These are phyloP conservation scores for Merodon equestris DNA, from an alignment of 2,888 invertebrate species.

Conservation along the genomic window DNA sequence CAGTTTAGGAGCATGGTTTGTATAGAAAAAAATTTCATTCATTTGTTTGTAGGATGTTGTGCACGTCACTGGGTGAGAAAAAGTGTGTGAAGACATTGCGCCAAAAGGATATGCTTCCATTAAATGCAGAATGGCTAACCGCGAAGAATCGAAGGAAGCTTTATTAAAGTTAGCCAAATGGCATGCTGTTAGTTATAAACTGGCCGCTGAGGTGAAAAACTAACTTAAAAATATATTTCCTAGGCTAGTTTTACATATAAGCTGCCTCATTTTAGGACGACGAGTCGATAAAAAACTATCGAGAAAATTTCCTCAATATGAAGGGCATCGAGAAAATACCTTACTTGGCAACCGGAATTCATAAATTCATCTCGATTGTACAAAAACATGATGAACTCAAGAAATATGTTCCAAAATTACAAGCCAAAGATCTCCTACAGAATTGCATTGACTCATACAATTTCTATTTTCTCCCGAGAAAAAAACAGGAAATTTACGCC, in stretches of 20 bases:
- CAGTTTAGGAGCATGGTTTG: no score
- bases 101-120: neutral
- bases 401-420: no score
- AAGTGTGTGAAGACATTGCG: neutral
- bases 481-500: no score
- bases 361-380: no score
- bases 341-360: no score
- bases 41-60: neutral
- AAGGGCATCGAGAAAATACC: no score
- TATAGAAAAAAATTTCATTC: no score
- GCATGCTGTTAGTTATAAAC: constrained; percentile 43
- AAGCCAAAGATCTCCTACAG: constrained; percentile 21
- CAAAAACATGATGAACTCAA: no score
- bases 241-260: no score
- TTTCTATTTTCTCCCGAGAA: neutral
- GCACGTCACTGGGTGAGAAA: neutral
- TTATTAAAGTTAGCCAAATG: constrained; percentile 22
- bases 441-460: constrained; percentile 21
- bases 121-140: neutral
- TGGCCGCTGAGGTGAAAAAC: constrained; percentile 3
- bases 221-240: constrained; percentile 26
- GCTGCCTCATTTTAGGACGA: no score
- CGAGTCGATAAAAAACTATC: no score
- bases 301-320: no score
- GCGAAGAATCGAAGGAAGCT: neutral